Evolutionary conservation across 2,888 invertebrate genomes (phyloP).

Genomic region (Maniola hyperantus): DNA sequence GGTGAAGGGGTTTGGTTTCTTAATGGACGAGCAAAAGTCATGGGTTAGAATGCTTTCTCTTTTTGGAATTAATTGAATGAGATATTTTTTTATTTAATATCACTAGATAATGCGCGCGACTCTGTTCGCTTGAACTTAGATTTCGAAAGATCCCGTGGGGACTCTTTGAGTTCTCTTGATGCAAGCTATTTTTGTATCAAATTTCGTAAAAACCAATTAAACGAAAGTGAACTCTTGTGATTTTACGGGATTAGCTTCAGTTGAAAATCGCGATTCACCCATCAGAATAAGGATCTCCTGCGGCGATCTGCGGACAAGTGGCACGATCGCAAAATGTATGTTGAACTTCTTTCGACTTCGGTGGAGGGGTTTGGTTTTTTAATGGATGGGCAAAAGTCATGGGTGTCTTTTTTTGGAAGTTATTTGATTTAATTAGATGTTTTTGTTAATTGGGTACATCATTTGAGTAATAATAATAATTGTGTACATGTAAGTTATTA

Average conservation of each 20-base stretch:
- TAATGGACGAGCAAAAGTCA: slow-evolving; percentile 7
- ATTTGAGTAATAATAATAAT: too few relatives aligned
- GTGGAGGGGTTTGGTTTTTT: not conserved
- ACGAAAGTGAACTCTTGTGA: too few relatives aligned
- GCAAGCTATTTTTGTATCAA: too few relatives aligned
- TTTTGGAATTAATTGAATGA: too few relatives aligned
- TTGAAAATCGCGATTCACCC: slow-evolving; percentile 57
- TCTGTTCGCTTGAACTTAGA: too few relatives aligned
- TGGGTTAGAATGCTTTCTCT: slow-evolving; percentile 19
- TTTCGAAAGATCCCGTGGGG: too few relatives aligned
- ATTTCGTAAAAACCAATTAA: too few relatives aligned
- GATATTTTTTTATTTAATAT: too few relatives aligned
- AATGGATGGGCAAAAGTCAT: slow-evolving; percentile 8
- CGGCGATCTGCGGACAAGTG: slow-evolving; percentile 49
- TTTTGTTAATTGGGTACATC: not conserved
- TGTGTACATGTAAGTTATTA: too few relatives aligned
- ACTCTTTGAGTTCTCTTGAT: too few relatives aligned
- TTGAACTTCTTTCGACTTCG: slow-evolving; percentile 21
- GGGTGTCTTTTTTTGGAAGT: too few relatives aligned
- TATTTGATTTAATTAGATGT: not conserved
- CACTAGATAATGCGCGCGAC: too few relatives aligned
- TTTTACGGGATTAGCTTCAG: slow-evolving; percentile 62
- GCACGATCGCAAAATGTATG: slow-evolving; percentile 56
- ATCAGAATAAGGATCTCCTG: slow-evolving; percentile 52
- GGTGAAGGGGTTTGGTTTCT: not conserved